Evolutionary conservation across 1,140 invertebrate genomes (phyloP).

Genomic region (Nasonia longicornis): DNA sequence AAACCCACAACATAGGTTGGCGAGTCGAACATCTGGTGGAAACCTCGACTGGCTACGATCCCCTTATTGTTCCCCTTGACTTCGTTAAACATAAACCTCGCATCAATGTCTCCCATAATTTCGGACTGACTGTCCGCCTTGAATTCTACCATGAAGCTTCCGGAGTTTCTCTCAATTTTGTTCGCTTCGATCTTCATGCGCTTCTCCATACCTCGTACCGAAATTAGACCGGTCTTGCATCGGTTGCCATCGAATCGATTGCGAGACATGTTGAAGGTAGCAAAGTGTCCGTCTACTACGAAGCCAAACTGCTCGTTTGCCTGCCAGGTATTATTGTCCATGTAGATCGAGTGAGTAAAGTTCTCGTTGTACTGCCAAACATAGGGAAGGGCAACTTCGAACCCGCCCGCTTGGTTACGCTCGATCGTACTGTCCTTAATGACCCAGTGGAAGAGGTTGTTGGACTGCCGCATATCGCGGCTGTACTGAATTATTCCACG

Average conservation of each 20-base stretch:
- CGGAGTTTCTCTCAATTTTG: slow-evolving; percentile 85
- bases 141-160: slow-evolving; percentile 90
- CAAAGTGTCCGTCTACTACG: slow-evolving; percentile 91
- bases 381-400: slow-evolving; percentile 89
- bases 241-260: slow-evolving; percentile 89
- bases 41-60: slow-evolving; percentile 53
- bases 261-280: slow-evolving; percentile 83
- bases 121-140: slow-evolving; percentile 92
- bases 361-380: slow-evolving; percentile 97
- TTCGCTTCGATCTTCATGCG: slow-evolving; percentile 84
- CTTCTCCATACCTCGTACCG: slow-evolving; percentile 97
- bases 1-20: slow-evolving; percentile 91
- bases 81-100: slow-evolving; percentile 83
- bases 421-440: slow-evolving; percentile 90
- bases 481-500: slow-evolving; percentile 88
- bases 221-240: slow-evolving; percentile 86
- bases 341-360: slow-evolving; percentile 89
- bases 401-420: slow-evolving; percentile 84
- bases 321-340: slow-evolving; percentile 88
- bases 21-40: slow-evolving; percentile 68
- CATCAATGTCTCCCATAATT: slow-evolving; percentile 86
- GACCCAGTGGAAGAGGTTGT: slow-evolving; percentile 95
- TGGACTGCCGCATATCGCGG: slow-evolving; percentile 89
- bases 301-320: slow-evolving; percentile 89
- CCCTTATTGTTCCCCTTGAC: slow-evolving; percentile 78